These are phyloP conservation scores for Craterocephalus amniculus DNA, from an alignment of 2,797 vertebrate species.

Conservation along the genomic window DNA sequence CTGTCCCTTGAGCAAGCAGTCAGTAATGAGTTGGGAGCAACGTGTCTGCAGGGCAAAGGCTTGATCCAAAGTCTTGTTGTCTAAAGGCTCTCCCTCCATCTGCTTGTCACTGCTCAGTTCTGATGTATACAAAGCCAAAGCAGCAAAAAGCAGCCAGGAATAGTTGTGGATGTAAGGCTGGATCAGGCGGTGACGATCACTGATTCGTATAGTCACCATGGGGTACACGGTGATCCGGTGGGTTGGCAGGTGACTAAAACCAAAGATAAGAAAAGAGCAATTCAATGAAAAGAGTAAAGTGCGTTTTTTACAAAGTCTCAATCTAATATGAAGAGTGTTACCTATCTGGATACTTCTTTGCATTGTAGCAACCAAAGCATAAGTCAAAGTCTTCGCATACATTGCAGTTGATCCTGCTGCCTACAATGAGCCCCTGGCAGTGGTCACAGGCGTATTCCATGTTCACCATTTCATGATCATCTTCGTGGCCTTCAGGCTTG, in stretches of 20 bases:
- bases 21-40: conserved; percentile 92
- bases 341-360: conserved; percentile 96
- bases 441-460: conserved; percentile 98
- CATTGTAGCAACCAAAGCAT: conserved; percentile 97
- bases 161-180: conserved; percentile 99
- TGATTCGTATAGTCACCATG: conserved; percentile 95
- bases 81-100: conserved; percentile 81
- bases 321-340: conserved; percentile 57
- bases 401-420: conserved; percentile 95
- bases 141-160: conserved; percentile 94
- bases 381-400: conserved; percentile 98
- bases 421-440: conserved; percentile 96
- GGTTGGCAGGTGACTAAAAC: conserved; percentile 91
- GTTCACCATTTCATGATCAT: conserved; percentile 98
- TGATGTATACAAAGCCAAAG: conserved; percentile 92
- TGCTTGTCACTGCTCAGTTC: conserved; percentile 86
- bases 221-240: conserved; percentile 95
- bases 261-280: not conserved
- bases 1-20: conserved; percentile 93
- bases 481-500: conserved; percentile 96
- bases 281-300: not conserved
- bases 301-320: not conserved
- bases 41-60: conserved; percentile 85
- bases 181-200: conserved; percentile 93
- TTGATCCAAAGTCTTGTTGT: conserved; percentile 62